A percentile compares a stretch with the other conserved stretches of the same genome.
phyloP scores from a whole-genome alignment of 2,113 vertebrate species.

The Rousettus leschenaultii region DNA sequence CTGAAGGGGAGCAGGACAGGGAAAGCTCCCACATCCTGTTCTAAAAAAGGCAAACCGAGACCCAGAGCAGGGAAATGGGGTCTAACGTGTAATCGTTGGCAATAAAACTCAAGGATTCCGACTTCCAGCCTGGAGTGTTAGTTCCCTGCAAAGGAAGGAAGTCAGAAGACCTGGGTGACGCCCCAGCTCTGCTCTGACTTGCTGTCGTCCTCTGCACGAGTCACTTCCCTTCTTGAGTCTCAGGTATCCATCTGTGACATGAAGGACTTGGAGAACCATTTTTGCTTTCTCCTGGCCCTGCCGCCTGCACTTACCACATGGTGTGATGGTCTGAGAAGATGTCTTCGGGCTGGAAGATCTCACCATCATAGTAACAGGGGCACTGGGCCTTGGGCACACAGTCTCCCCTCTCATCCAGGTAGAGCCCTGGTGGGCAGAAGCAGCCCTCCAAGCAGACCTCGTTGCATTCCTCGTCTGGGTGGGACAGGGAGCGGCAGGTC shows the following conservation, averaged over 20 bases:
- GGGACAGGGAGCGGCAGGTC: slow-evolving; percentile 91
- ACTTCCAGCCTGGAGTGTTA: background rate
- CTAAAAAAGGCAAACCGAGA: background rate
- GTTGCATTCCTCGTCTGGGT: slow-evolving; percentile 83
- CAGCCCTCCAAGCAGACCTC: slow-evolving; percentile 93
- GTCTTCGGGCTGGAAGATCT: slow-evolving; percentile 94
- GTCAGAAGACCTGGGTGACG: background rate
- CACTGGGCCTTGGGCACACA: slow-evolving; percentile 91
- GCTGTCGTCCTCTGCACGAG: background rate
- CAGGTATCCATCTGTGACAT: background rate
- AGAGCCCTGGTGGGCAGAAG: slow-evolving; percentile 90
- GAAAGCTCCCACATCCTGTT: background rate
- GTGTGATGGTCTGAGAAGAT: slow-evolving; percentile 91
- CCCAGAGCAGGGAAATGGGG: background rate
- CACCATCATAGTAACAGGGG: slow-evolving; percentile 92
- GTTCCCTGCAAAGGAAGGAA: background rate
- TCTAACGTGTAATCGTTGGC: background rate
- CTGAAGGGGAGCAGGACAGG: rapidly evolving
- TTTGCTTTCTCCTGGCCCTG: background rate
- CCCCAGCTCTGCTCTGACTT: background rate
- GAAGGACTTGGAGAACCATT: too few species aligned
- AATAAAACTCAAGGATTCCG: background rate
- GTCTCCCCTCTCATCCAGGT: slow-evolving; percentile 85
- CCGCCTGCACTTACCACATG: slow-evolving; percentile 87
- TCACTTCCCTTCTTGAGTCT: background rate